Base-by-base conservation (phyloP, 2,797 vertebrate genomes). In the Centropyge bicolor region DNA sequence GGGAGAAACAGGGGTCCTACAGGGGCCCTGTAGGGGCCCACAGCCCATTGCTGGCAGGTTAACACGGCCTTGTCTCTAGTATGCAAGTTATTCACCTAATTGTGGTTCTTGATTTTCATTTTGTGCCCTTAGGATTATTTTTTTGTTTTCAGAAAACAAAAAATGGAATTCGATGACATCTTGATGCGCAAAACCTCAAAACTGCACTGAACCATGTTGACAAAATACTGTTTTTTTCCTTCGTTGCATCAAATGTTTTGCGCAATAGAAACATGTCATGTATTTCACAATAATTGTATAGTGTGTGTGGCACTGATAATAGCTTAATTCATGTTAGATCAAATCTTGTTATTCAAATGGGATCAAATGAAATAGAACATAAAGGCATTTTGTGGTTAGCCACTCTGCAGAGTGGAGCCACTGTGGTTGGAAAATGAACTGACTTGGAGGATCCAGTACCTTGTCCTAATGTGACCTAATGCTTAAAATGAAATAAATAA, bases 391-490 rank as follows among this genome's bases (percentile, higher is more conserved):
- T 77, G 77, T 75, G 62, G 65, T 13, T 52, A 75, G 70, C 49
- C 0, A 4, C 65, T 67, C 61, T 73, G 70, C 60, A 71, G 64
- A 74, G 56, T 59, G 52, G 49, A 81, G 64, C 16, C 27, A 38
- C 59, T 62, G 60, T 54, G 70, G 56, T 70, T 62, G 40, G 60
- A 75, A 78, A 78, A 86, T 51, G n/a, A 74, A 67, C 49, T 35
- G 61, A 63, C 62, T 63, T 59, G 35, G 35, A 68, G 27, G 77
- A 11, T 46, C 74, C 22, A 31, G 6, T 27, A 73, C 51, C 19
- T 61, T 62, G 74, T 82, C 71, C 77, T 76, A 48, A 76, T 60
- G 31, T 68, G 72, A 83, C 65, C 82, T 71, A 20, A 72, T 35
- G 36, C n/a, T 68, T 59, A 19, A 71, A 85, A 85, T 70, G 22